These are phyloP conservation scores for Pterostichus madidus DNA, from an alignment of 2,888 invertebrate genomes.

Conservation along the genomic window DNA sequence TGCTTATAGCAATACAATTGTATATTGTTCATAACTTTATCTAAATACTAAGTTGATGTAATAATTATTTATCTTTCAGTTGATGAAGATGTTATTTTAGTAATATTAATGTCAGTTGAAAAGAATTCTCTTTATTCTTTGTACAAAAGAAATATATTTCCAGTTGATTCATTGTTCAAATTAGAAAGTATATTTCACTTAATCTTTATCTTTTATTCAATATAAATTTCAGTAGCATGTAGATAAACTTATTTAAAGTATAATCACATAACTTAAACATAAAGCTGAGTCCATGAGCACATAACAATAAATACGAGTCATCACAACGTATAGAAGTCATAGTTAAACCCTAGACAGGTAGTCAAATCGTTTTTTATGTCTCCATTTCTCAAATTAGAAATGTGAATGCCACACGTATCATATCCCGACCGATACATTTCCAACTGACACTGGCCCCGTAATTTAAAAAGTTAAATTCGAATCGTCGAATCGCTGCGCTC, in stretches of 20 bases:
- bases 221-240: constrained; percentile 52
- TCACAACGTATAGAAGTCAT: constrained; percentile 18
- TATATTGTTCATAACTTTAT: no score
- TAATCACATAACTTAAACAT: constrained; percentile 45
- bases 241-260: constrained; percentile 50
- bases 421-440: constrained; percentile 15
- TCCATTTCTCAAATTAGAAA: constrained; percentile 59
- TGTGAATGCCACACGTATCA: constrained; percentile 48
- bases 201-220: constrained; percentile 41
- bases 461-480: constrained; percentile 43
- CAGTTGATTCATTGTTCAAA: constrained; percentile 25
- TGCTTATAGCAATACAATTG: no score
- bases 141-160: constrained; percentile 28
- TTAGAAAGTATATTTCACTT: constrained; percentile 29
- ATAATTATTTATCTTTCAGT: not conserved
- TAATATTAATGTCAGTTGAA: constrained; percentile 23
- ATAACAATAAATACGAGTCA: constrained; percentile 52
- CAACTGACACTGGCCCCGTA: constrained; percentile 13
- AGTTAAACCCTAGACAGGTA: constrained; percentile 43
- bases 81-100: constrained; percentile 6
- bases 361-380: constrained; percentile 57
- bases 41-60: no score
- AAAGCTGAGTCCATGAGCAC: not conserved
- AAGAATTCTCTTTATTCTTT: constrained; percentile 22
- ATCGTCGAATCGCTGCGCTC: constrained; percentile 12